These are phyloP conservation scores for Equus przewalskii DNA, from an alignment of 2,113 vertebrate species.

Conservation along the genomic window DNA sequence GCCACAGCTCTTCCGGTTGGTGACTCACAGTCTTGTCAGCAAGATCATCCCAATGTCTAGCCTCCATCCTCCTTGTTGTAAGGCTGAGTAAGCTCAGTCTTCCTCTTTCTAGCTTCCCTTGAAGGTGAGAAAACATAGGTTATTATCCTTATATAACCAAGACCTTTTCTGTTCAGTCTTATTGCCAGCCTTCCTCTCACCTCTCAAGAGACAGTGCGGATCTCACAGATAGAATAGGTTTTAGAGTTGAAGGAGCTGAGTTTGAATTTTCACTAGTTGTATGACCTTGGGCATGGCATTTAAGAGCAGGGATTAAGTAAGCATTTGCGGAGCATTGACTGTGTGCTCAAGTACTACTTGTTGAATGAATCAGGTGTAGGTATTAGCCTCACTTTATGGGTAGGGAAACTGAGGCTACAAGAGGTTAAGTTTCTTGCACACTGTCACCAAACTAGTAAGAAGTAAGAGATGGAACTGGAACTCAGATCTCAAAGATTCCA, in stretches of 20 bases:
- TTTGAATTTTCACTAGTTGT: conserved; percentile 9
- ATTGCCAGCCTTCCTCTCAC: neutral
- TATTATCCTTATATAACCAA: conserved; percentile 12
- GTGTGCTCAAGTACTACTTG: neutral
- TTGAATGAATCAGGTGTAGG: neutral
- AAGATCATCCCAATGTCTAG: conserved; percentile 57
- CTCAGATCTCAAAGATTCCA: neutral
- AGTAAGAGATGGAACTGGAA: neutral
- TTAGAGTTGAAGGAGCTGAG: neutral
- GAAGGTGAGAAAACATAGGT: neutral
- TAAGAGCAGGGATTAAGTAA: conserved; percentile 12
- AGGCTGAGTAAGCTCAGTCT: conserved; percentile 56
- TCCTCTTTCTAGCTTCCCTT: conserved; percentile 50
- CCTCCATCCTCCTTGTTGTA: conserved; percentile 56
- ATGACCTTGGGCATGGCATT: neutral
- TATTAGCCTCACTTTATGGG: neutral
- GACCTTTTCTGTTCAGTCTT: neutral
- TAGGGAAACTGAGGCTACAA: neutral
- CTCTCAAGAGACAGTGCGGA: neutral
- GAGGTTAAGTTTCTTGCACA: conserved; percentile 4
- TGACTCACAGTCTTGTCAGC: conserved; percentile 71
- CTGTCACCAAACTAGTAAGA: neutral
- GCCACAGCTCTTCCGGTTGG: conserved; percentile 29
- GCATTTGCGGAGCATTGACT: neutral
- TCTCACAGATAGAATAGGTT: neutral